These are phyloP conservation scores for Caenorhabditis zanzibari DNA, from an alignment of 2,888 invertebrate species.

Conservation along the genomic window DNA sequence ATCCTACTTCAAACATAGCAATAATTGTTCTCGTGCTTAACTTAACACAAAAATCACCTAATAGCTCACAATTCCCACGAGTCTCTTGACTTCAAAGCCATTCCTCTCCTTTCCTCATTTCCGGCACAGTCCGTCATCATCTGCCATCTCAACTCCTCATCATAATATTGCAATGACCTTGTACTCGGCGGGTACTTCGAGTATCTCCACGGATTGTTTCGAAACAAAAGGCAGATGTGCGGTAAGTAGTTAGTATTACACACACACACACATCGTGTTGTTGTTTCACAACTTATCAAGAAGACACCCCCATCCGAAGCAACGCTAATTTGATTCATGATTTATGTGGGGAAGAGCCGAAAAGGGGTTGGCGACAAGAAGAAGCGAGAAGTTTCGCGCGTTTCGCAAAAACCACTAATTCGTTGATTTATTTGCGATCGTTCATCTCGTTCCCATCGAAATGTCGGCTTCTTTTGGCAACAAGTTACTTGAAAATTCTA, in stretches of 20 bases:
- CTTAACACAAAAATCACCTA: too few relatives aligned
- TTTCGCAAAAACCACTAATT: slow-evolving; percentile 51
- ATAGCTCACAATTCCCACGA: slow-evolving; percentile 12
- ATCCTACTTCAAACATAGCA: too few relatives aligned
- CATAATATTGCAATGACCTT: slow-evolving; percentile 57
- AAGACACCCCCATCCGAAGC: neutral
- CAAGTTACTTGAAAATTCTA: slow-evolving; percentile 31
- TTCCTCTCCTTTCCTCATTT: neutral
- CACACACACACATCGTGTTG: neutral
- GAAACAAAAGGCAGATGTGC: slow-evolving; percentile 60
- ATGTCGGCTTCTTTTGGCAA: slow-evolving; percentile 27
- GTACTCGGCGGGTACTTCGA: slow-evolving; percentile 15
- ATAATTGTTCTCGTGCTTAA: too few relatives aligned
- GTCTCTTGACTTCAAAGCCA: slow-evolving; percentile 35
- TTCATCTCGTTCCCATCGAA: neutral
- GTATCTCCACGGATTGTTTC: neutral
- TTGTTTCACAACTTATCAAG: slow-evolving; percentile 46
- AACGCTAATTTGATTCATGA: slow-evolving; percentile 38
- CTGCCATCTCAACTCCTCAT: slow-evolving; percentile 35
- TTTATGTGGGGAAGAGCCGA: slow-evolving; percentile 43
- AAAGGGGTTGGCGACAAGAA: slow-evolving; percentile 7
- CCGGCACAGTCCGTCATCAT: slow-evolving; percentile 16
- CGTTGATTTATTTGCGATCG: slow-evolving; percentile 41
- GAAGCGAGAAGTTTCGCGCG: slow-evolving; percentile 22
- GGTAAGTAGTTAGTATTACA: slow-evolving; percentile 55